Evolutionary conservation across 2,797 vertebrate species (phyloP).

Genomic region (Rhadinocentrus ornatus): DNA sequence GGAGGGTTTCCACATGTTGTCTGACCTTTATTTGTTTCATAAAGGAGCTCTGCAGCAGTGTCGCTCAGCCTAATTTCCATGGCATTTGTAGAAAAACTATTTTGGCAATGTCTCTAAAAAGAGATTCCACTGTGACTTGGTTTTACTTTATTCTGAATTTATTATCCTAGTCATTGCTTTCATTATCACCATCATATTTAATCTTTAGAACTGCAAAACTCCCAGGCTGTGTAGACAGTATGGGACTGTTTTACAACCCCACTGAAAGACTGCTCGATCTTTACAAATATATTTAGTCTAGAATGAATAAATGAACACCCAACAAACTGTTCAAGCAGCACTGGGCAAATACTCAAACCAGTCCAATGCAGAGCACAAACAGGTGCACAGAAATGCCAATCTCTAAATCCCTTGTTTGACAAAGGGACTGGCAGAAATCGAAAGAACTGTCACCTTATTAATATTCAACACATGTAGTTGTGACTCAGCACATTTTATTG

Average conservation of each 20-base stretch:
- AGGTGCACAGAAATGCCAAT: conserved; percentile 48
- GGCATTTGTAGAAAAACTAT: conserved; percentile 47
- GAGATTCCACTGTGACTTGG: conserved; percentile 26
- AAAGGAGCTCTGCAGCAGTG: conserved; percentile 51
- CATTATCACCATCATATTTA: conserved; percentile 36
- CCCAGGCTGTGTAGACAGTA: conserved; percentile 17
- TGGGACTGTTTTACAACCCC: conserved; percentile 10
- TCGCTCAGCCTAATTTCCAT: conserved; percentile 42
- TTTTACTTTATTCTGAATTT: conserved; percentile 16
- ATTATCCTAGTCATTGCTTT: conserved; percentile 21
- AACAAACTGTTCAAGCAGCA: conserved; percentile 33
- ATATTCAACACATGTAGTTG: conserved; percentile 62
- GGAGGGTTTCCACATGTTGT: conserved; percentile 59
- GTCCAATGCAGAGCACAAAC: conserved; percentile 32
- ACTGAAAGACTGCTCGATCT: conserved; percentile 10
- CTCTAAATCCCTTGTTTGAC: conserved; percentile 44
- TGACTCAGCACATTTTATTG: conserved; percentile 75
- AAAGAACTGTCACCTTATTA: conserved; percentile 63
- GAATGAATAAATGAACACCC: conserved; percentile 33
- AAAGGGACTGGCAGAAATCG: conserved; percentile 57
- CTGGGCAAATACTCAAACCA: conserved; percentile 40
- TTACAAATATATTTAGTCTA: not conserved
- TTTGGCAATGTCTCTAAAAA: conserved; percentile 15
- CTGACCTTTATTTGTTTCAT: conserved; percentile 67
- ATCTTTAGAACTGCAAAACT: conserved; percentile 36